These are phyloP conservation scores for Chorisops tibialis DNA, from an alignment of 2,888 invertebrate genomes.

Conservation along the genomic window DNA sequence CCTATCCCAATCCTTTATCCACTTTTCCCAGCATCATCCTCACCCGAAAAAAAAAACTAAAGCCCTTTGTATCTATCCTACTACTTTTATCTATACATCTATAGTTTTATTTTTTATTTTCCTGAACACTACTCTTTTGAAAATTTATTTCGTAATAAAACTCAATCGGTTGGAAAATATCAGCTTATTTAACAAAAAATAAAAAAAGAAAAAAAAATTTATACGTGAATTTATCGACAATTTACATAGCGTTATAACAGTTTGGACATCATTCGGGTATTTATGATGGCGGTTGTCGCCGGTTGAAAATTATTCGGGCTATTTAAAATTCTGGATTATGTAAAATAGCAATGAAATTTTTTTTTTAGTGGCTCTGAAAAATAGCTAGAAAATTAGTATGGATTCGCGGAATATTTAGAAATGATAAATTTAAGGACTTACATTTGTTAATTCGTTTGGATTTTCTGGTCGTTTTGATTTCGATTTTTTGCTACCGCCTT, in stretches of 20 bases:
- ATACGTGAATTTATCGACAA: slow-evolving; percentile 24
- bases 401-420: not conserved
- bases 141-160: slow-evolving; percentile 34
- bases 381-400: not conserved
- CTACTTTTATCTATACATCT: too few relatives aligned
- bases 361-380: not conserved
- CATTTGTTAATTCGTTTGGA: slow-evolving; percentile 38
- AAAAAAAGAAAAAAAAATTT: not conserved
- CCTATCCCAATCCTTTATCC: too few relatives aligned
- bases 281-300: slow-evolving; percentile 3
- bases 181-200: slow-evolving; percentile 30
- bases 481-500: slow-evolving; percentile 35
- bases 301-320: not conserved
- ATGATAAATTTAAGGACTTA: slow-evolving; percentile 30
- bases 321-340: not conserved
- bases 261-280: not conserved
- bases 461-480: not conserved
- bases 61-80: too few relatives aligned
- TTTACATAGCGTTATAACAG: slow-evolving; percentile 19
- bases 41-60: too few relatives aligned
- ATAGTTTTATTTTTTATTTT: too few relatives aligned
- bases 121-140: not conserved
- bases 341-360: too few relatives aligned
- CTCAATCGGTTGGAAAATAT: slow-evolving; percentile 34
- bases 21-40: too few relatives aligned